phyloP scores from a whole-genome alignment of 2,888 invertebrate species.

The Chrysina gloriosa region DNA sequence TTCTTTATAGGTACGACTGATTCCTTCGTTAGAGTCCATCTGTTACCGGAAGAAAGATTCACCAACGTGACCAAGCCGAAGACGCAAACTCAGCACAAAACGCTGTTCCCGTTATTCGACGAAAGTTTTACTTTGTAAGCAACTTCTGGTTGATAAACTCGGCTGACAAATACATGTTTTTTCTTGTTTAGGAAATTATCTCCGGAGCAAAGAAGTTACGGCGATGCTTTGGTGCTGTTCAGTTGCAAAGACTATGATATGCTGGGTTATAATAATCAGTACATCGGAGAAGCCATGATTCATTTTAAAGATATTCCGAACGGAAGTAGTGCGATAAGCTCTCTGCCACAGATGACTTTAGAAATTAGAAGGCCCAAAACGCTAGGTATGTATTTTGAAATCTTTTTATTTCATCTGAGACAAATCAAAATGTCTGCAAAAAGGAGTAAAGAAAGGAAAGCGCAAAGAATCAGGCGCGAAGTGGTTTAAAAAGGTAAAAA shows the following conservation, averaged over 20 bases:
- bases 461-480: too few relatives aligned
- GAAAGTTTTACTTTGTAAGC: slow-evolving; percentile 95
- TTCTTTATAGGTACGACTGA: slow-evolving; percentile 84
- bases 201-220: slow-evolving; percentile 75
- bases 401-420: too few relatives aligned
- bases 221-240: slow-evolving; percentile 84
- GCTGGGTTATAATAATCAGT: slow-evolving; percentile 90
- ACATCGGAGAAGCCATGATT: slow-evolving; percentile 94
- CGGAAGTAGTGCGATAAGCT: slow-evolving; percentile 70
- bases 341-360: slow-evolving; percentile 79
- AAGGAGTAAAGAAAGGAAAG: too few relatives aligned
- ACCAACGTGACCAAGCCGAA: slow-evolving; percentile 79
- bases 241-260: slow-evolving; percentile 97
- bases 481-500: too few relatives aligned
- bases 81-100: slow-evolving; percentile 93
- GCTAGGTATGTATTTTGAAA: slow-evolving; percentile 67
- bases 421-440: too few relatives aligned
- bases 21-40: slow-evolving; percentile 89
- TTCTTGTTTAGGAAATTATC: slow-evolving; percentile 71
- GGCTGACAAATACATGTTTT: slow-evolving; percentile 37
- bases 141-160: background rate
- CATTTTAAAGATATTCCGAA: slow-evolving; percentile 81
- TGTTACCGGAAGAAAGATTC: slow-evolving; percentile 89
- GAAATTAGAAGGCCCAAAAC: slow-evolving; percentile 77
- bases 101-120: slow-evolving; percentile 92